Base-by-base conservation (phyloP, 2,888 invertebrate genomes). In the Tridacna crocea region DNA sequence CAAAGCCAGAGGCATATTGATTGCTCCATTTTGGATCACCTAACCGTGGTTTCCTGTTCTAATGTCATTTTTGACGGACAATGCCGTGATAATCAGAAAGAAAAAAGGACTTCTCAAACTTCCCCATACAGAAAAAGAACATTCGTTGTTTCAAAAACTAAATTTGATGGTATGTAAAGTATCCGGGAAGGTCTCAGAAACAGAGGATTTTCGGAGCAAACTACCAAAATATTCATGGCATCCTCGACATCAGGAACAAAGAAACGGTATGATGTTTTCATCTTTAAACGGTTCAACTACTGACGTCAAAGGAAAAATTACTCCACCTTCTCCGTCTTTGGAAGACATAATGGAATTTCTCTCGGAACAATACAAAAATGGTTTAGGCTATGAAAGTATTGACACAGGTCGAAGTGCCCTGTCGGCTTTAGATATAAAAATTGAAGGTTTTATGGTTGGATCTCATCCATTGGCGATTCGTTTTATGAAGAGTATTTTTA, bases 241-340 rank as follows among this genome's bases (percentile, higher is more conserved):
- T 82, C 87, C 26, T 88, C 84, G 84, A 58, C 74, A 60, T 47
- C 46, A n/a, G 61, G 70, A 36, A 87, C 85, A 24, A 72, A 80
- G 47, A 80, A 83, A 55, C 79, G 82, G 76, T 85, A 85, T 60
- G 19, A 73, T 26, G 47, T 51, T n/a, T 75, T 63, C 24, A 61
- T 75, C 24, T 47, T 19, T 17, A 75, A 48, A 65, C 77, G 75
- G 83, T 77, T 80, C 60, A n/a, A 51, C 22, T 76, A 66, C 66
- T 74, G 58, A 26, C 1, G 22, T 73, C 19, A 74, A 77, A 27
- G 73, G 73, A 47, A 12, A 65, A 46, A 79, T 66, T 58, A 63
- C 24, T 63, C 11, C 55, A 60, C 79, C 19, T 66, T n/a, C n/a
- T n/a, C n/a, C n/a, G n/a, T n/a, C n/a, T n/a, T n/a, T n/a, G n/a